Conservation (phyloP, 2,888 invertebrate species). For the Synergus gifuensis region DNA sequence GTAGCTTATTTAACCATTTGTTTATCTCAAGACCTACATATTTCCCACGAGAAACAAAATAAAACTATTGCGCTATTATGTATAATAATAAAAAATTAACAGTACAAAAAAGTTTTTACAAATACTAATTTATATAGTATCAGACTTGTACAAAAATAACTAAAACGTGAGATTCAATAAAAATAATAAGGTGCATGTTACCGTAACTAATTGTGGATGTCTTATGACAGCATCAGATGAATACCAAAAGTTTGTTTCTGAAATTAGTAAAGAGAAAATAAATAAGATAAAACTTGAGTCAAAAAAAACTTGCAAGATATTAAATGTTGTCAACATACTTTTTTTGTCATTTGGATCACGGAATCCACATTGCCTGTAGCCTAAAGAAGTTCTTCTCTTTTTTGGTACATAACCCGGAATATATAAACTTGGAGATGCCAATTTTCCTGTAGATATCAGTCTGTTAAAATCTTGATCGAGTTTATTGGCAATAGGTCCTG, state of each 20-base stretch:
- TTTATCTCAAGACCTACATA: not conserved
- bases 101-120: not conserved
- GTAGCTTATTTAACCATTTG: not conserved
- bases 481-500: constrained; percentile 87
- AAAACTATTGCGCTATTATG: not conserved
- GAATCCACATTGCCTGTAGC: constrained; percentile 88
- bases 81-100: not conserved
- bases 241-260: not conserved
- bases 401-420: constrained; percentile 87
- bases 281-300: not conserved
- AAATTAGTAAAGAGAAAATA: not conserved
- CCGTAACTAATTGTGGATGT: not conserved
- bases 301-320: not conserved
- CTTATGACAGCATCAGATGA: not conserved
- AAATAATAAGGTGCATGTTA: not conserved
- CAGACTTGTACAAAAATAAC: not conserved
- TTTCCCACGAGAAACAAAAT: not conserved
- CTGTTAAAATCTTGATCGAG: constrained; percentile 90
- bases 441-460: constrained; percentile 85
- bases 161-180: not conserved
- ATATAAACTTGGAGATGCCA: constrained; percentile 87
- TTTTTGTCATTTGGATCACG: constrained; percentile 86
- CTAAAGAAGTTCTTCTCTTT: constrained; percentile 85
- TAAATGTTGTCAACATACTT: not conserved
- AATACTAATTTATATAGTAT: not conserved